Conservation (phyloP, 2,797 vertebrate species). For the Naso thynnoides region DNA sequence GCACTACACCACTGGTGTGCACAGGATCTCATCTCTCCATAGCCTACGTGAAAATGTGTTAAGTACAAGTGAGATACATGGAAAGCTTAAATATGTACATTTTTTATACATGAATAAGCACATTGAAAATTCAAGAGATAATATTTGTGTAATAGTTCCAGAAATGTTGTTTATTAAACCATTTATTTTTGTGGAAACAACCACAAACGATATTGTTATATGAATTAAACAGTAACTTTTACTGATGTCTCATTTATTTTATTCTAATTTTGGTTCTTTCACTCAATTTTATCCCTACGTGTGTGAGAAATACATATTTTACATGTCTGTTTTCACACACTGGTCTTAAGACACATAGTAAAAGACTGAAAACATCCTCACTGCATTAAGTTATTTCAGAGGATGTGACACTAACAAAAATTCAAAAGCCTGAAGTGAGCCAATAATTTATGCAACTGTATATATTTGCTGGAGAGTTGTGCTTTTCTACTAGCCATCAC, state of each 20-base stretch:
- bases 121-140: not conserved
- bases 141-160: not conserved
- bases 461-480: slow-evolving; percentile 6
- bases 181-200: not conserved
- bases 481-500: slow-evolving; percentile 5
- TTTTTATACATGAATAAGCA: not conserved
- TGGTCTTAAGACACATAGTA: not conserved
- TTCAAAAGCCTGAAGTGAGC: not conserved
- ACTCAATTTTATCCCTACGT: not conserved
- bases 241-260: not conserved
- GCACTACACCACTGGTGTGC: not conserved
- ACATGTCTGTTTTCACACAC: not conserved
- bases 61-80: not conserved
- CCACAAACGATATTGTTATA: not conserved
- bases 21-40: not conserved
- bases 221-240: no score
- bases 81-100: not conserved
- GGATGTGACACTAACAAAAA: slow-evolving; percentile 13
- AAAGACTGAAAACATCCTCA: not conserved
- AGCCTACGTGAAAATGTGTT: not conserved
- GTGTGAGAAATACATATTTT: slow-evolving; percentile 3
- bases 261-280: not conserved
- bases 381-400: slow-evolving; percentile 12
- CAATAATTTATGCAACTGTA: not conserved
- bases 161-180: not conserved